Evolutionary conservation across 2,113 vertebrate species (phyloP).

Genomic region (Siniperca chuatsi): DNA sequence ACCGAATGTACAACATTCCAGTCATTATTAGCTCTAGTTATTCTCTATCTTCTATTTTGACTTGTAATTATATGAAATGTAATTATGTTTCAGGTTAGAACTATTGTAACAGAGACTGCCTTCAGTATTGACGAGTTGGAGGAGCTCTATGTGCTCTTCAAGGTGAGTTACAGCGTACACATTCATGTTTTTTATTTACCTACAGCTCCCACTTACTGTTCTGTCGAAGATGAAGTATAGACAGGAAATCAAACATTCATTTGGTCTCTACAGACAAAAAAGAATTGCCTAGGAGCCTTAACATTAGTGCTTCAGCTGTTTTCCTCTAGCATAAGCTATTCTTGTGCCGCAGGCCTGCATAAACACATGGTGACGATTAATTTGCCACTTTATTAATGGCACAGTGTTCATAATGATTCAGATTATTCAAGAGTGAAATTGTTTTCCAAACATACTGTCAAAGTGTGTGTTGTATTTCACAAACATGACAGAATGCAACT

Average conservation of each 20-base stretch:
- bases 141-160: constrained; percentile 96
- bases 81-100: constrained; percentile 89
- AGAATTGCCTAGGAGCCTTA: neutral
- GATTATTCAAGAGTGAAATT: constrained; percentile 16
- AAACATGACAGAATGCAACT: neutral
- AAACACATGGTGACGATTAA: neutral
- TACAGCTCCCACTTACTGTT: neutral
- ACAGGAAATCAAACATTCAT: neutral
- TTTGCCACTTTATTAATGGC: constrained; percentile 1
- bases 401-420: constrained; percentile 15
- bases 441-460: neutral
- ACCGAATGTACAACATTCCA: neutral
- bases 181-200: neutral
- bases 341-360: neutral
- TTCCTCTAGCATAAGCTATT: neutral
- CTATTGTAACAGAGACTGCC: constrained; percentile 95
- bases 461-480: neutral
- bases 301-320: neutral
- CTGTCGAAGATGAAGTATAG: neutral
- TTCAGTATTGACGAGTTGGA: constrained; percentile 95
- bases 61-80: constrained; percentile 7
- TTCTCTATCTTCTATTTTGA: constrained; percentile 3
- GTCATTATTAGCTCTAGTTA: neutral
- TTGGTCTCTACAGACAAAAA: neutral
- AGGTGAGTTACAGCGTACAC: constrained; percentile 83